Evolutionary conservation across 2,888 invertebrate genomes (phyloP), one percentile per base, ranked within the genome.

Genomic region (Bhutanitis thaidina): DNA sequence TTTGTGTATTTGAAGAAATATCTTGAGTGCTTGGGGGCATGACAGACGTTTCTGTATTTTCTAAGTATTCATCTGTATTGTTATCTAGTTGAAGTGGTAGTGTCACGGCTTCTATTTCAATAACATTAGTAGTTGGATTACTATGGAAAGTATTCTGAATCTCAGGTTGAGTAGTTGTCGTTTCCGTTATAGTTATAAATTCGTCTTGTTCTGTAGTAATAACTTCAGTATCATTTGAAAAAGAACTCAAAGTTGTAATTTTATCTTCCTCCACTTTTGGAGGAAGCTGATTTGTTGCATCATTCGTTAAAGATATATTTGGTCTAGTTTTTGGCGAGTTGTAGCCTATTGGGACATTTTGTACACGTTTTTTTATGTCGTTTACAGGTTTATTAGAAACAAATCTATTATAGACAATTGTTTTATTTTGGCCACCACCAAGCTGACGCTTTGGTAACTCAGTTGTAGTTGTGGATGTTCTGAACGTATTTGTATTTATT

Each of bases 321-420:
- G 43, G 60, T 15, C 54, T 44, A 14, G 52, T 16, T 54, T 67
- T 68, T 43, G 79, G 69, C 37, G 57, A 55, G 49, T 64, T 77
- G 46, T 88, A 88, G 20, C 85, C 89, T 41, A 74, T 63, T 9
- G 88, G 87, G 9, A 89, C 80, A 58, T 89, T 89, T 67, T 83
- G 84, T 0, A 87, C 82, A 9, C 89, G 77, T 58, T 80, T 88
- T 36, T 83, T 84, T 8, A 68, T 73, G 46, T 78, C 77, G 59
- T 70, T 69, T 5, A 65, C 57, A 12, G 79, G 70, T 59, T 75
- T 82, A 38, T 75, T 82, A 29, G 67, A 62, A 38, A 69, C 59
- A 60, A 84, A 77, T 64, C 81, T 78, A 48, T 70, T 83, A 34
- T 67, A 74, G 1, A 76, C 60, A 8, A 62, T 58, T n/a, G 85